A percentile compares a stretch with the other conserved stretches of the same genome.
Conservation (phyloP, 2,113 vertebrate species). For the Apistogramma diplotaenia region DNA sequence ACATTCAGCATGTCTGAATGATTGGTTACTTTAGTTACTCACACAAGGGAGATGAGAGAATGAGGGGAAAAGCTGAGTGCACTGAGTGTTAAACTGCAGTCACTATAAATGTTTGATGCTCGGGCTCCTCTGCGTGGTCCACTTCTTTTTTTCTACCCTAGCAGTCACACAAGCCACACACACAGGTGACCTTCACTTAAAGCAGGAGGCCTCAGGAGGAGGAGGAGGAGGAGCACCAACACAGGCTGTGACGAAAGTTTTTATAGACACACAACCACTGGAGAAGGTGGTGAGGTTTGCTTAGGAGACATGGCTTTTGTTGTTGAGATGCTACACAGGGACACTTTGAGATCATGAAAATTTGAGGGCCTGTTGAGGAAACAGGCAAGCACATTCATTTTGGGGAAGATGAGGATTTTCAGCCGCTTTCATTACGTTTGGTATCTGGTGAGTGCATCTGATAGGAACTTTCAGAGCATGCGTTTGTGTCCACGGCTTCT, state of each 20-base stretch:
- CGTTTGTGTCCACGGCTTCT: neutral
- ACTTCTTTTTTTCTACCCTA: slow-evolving; percentile 56
- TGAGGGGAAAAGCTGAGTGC: slow-evolving; percentile 14
- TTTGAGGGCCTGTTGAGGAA: neutral
- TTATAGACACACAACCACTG: neutral
- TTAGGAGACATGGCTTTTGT: slow-evolving; percentile 1
- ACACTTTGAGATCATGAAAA: neutral
- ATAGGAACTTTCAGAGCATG: neutral
- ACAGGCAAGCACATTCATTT: neutral
- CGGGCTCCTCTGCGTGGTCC: neutral
- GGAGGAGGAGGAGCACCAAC: slow-evolving; percentile 53
- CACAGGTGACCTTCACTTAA: slow-evolving; percentile 50
- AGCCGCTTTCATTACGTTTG: slow-evolving; percentile 87
- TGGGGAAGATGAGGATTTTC: slow-evolving; percentile 81
- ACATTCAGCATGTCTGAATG: neutral
- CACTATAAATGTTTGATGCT: slow-evolving; percentile 64
- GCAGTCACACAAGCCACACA: slow-evolving; percentile 13
- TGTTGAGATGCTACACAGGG: slow-evolving; percentile 40
- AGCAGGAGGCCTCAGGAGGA: slow-evolving; percentile 28
- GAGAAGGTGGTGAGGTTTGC: slow-evolving; percentile 31
- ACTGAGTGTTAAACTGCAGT: slow-evolving; percentile 10
- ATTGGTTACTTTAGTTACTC: neutral
- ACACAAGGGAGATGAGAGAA: neutral
- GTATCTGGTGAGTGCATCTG: slow-evolving; percentile 83
- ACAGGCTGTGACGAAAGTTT: slow-evolving; percentile 23